Conservation (phyloP, 1,140 invertebrate genomes). For the Limonius californicus region DNA sequence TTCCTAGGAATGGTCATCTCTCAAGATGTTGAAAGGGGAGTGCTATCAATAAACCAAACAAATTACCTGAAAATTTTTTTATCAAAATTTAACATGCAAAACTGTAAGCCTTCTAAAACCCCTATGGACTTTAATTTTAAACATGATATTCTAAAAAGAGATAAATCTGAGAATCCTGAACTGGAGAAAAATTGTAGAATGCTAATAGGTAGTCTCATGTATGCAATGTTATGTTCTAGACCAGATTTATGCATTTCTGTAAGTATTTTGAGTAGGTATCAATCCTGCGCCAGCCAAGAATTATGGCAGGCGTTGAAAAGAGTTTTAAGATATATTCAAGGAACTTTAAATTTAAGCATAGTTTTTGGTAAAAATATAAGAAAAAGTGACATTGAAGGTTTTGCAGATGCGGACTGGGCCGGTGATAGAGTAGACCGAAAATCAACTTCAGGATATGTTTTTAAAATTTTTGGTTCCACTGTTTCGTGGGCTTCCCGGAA, state of each 20-base stretch:
- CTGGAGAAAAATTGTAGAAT: constrained; percentile 19
- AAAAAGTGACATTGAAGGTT: constrained; percentile 23
- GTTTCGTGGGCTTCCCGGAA: constrained; percentile 28
- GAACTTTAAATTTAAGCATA: not conserved
- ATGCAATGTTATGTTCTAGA: constrained; percentile 20
- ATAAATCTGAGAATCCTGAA: constrained; percentile 9
- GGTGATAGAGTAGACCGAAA: constrained; percentile 39
- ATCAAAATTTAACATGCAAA: constrained; percentile 2
- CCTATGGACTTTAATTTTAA: constrained; percentile 10
- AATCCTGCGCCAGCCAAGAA: not conserved
- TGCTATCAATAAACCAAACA: not conserved
- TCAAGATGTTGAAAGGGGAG: too few relatives aligned
- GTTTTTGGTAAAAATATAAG: too few relatives aligned
- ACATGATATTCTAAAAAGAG: not conserved
- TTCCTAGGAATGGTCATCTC: too few relatives aligned
- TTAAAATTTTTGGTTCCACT: constrained; percentile 30
- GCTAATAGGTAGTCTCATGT: constrained; percentile 21
- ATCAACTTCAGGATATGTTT: constrained; percentile 45
- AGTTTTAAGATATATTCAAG: constrained; percentile 9
- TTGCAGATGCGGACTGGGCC: constrained; percentile 48
- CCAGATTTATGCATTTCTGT: constrained; percentile 21
- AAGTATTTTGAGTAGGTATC: constrained; percentile 11
- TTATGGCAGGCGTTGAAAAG: constrained; percentile 4
- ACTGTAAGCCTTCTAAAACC: constrained; percentile 3
- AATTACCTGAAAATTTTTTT: not conserved